A percentile compares a stretch with the other conserved stretches of the same genome.
Evolutionary conservation across 2,113 vertebrate species (phyloP).

Genomic region (Nestor notabilis): DNA sequence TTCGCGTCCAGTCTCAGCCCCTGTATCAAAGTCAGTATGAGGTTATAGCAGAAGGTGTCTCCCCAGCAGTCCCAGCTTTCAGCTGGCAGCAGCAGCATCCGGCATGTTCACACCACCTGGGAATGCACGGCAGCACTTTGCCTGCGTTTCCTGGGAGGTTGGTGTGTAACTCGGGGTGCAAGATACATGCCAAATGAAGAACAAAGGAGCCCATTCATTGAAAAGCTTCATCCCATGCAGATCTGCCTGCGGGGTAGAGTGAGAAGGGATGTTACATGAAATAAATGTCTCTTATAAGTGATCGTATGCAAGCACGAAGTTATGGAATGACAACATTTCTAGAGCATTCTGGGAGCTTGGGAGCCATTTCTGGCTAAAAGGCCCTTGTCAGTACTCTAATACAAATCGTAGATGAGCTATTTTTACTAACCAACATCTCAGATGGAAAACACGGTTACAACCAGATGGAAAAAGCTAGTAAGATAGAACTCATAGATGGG

Average conservation of each 20-base stretch:
- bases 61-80: not conserved
- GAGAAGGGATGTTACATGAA: not conserved
- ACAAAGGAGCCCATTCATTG: not conserved
- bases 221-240: not conserved
- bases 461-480: not conserved
- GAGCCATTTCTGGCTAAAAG: not conserved
- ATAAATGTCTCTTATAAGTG: not conserved
- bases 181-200: not conserved
- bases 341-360: not conserved
- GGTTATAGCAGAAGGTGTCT: not conserved
- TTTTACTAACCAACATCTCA: not conserved
- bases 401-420: not conserved
- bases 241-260: not conserved
- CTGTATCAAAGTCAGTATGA: not conserved
- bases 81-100: rapidly evolving
- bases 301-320: not conserved
- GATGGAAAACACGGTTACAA: not conserved
- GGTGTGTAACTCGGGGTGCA: not conserved
- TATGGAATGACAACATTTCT: not conserved
- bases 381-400: not conserved
- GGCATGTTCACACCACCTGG: rapidly evolving
- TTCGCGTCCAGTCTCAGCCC: not conserved
- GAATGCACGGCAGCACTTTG: rapidly evolving
- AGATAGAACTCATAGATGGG: not conserved
- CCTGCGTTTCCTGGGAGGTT: not conserved